Percentiles rank a stretch among this genome's conserved stretches.
phyloP scores from a whole-genome alignment of 2,888 invertebrate genomes.

The Nomada flava region DNA sequence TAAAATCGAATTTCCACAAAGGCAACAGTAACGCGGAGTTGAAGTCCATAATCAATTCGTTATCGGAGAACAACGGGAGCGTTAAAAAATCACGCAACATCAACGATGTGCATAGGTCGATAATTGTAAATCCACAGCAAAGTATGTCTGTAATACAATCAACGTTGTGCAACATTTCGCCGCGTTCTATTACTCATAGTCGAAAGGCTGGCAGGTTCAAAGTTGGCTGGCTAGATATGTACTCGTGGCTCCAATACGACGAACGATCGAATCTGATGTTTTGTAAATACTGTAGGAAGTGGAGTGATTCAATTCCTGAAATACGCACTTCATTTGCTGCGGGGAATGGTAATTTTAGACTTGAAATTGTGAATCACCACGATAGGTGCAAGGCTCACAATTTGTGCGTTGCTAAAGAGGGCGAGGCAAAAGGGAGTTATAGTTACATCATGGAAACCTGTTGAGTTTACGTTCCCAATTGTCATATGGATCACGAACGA shows the following conservation, averaged over 20 bases:
- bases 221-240: conserved; percentile 88
- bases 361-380: conserved; percentile 92
- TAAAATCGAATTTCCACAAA: conserved; percentile 45
- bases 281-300: conserved; percentile 90
- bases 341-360: conserved; percentile 90
- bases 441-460: conserved; percentile 55
- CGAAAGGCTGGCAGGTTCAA: conserved; percentile 89
- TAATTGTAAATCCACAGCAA: conserved; percentile 66
- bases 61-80: conserved; percentile 41
- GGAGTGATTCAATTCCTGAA: conserved; percentile 89
- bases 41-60: conserved; percentile 33
- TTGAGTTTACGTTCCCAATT: conserved; percentile 30
- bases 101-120: conserved; percentile 43
- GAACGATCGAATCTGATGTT: conserved; percentile 89
- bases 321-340: conserved; percentile 92
- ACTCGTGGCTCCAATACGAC: conserved; percentile 91
- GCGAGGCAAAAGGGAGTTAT: conserved; percentile 61
- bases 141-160: conserved; percentile 81
- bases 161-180: conserved; percentile 63
- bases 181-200: conserved; percentile 65
- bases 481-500: conserved; percentile 6
- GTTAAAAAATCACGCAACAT: conserved; percentile 36
- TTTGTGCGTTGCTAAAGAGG: conserved; percentile 87
- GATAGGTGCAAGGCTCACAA: conserved; percentile 92
- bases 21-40: conserved; percentile 30